A percentile compares a stretch with the other conserved stretches of the same genome.
Evolutionary conservation across 2,797 vertebrate species (phyloP).

Genomic region (Gallirallus australis): DNA sequence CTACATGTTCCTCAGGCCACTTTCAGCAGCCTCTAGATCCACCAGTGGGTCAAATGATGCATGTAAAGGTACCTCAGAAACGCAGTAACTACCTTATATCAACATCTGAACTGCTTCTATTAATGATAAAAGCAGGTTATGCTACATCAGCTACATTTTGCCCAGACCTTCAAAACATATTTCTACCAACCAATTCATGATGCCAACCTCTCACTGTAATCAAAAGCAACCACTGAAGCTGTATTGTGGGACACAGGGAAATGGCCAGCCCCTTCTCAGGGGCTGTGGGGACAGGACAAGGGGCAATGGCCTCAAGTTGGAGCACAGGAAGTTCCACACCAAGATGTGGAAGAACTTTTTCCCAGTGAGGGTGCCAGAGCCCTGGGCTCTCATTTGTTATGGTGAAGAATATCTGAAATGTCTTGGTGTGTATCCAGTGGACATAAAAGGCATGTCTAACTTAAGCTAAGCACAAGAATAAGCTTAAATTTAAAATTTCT

Average conservation of each 20-base stretch:
- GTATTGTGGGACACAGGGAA: not conserved
- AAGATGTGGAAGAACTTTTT: too few species aligned
- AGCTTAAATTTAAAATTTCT: not conserved
- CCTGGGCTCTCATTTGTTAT: not conserved
- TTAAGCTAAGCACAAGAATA: not conserved
- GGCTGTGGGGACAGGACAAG: too few species aligned
- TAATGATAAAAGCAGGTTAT: not conserved
- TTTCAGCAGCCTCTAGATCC: not conserved
- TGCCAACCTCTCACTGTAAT: conserved; percentile 12
- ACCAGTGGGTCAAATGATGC: not conserved
- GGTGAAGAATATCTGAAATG: not conserved
- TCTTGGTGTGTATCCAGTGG: not conserved
- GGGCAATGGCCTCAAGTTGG: too few species aligned
- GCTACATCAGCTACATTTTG: not conserved
- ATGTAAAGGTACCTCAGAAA: not conserved
- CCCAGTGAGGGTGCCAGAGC: too few species aligned
- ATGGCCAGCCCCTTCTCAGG: too few species aligned
- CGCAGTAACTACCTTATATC: not conserved
- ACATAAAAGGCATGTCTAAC: not conserved
- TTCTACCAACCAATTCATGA: conserved; percentile 18
- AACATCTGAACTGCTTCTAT: not conserved
- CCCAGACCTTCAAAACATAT: not conserved
- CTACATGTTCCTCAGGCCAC: not conserved
- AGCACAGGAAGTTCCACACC: too few species aligned
- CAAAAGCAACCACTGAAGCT: not conserved